Evolutionary conservation across 2,888 invertebrate species (phyloP), one percentile per base, ranked within the genome.

Genomic region (Lochmaea crataegi): DNA sequence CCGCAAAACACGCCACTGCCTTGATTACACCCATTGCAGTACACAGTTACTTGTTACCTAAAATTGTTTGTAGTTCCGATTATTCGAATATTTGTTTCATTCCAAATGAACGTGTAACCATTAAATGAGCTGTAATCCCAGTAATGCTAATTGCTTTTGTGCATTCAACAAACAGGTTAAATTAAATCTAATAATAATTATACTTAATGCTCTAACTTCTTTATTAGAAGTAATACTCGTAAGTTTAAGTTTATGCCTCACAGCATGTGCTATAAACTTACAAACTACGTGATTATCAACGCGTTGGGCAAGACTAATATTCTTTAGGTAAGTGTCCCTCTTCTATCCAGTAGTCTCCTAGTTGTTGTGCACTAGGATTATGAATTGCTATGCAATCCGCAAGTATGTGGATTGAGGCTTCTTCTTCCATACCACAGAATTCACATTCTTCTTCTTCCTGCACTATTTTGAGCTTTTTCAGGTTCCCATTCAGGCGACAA

Each of bases 131-230:
- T n/a, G 53, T 16, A 53, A 16, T 53, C 53, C 53, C 53, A 16
- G 53, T 53, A 18, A 53, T 48, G 53, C n/a, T 53, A 53, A 53
- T 53, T 53, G 16, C 53, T 16, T 16, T 53, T 53, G 53, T 16
- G 53, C 16, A 53, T 53, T 53, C 53, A 48, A 14, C 42, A 42
- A 42, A 42, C 48, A 18, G n/a, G n/a, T n/a, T 53, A 53, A 53
- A 53, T 53, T 53, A 9, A 53, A 53, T 53, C 53, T 53, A 53
- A 53, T 53, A 16, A 18, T 53, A 16, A 53, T 53, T 53, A 53
- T 53, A 53, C 53, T 6, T 16, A 53, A 53, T 53, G 53, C 9
- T n/a, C 53, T 53, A 53, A 53, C 16, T 53, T 53, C 53, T 18
- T 53, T 53, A 16, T 16, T 16, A 53, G 53, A 53, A 53, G 18